Evolutionary conservation across 1,140 invertebrate species (phyloP).

Genomic region (Dendroctonus valens): DNA sequence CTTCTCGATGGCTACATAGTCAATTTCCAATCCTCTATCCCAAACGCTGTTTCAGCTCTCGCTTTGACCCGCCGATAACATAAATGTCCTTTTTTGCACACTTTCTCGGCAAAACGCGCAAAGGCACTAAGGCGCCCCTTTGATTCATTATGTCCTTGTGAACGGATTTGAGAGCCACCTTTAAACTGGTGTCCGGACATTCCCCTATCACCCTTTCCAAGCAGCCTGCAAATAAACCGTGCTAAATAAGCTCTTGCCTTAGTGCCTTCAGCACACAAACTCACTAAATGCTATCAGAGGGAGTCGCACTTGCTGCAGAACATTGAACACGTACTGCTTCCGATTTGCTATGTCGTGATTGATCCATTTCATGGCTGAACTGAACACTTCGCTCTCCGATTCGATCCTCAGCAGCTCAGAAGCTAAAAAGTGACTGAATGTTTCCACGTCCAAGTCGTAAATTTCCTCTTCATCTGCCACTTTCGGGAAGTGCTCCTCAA

Average conservation of each 20-base stretch:
- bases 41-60: conserved; percentile 70
- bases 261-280: background rate
- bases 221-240: conserved; percentile 53
- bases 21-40: conserved; percentile 63
- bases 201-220: conserved; percentile 78
- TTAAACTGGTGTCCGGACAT: conserved; percentile 78
- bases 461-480: conserved; percentile 84
- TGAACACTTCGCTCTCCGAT: conserved; percentile 89
- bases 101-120: conserved; percentile 73
- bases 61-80: conserved; percentile 86
- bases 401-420: conserved; percentile 89
- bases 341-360: conserved; percentile 77
- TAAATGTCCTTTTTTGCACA: conserved; percentile 86
- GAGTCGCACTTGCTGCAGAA: conserved; percentile 80
- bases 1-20: conserved; percentile 76
- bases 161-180: conserved; percentile 77
- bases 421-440: conserved; percentile 75
- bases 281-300: conserved; percentile 76
- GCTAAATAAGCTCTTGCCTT: conserved; percentile 1
- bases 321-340: conserved; percentile 82
- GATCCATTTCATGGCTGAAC: conserved; percentile 89
- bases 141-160: conserved; percentile 76
- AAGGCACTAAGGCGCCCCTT: conserved; percentile 73
- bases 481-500: conserved; percentile 85
- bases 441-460: conserved; percentile 77